phyloP scores from a whole-genome alignment of 2,797 vertebrate species.

The Threskiornis aethiopicus region DNA sequence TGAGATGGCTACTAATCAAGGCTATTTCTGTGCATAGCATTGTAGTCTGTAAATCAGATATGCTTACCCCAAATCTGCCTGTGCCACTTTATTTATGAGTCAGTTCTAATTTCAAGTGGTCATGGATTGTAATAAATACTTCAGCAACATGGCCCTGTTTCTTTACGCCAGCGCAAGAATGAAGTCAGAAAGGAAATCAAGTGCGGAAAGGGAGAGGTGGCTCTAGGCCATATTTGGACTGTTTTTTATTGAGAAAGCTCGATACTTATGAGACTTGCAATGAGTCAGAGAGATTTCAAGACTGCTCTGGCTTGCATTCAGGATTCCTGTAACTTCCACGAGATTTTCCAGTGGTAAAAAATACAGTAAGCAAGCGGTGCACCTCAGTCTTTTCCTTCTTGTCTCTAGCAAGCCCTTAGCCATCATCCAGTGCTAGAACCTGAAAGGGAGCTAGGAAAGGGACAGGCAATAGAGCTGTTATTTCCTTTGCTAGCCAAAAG shows the following conservation, averaged over 20 bases:
- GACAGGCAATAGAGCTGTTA: neutral
- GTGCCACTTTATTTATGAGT: neutral
- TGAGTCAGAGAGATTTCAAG: neutral
- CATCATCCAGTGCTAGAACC: neutral
- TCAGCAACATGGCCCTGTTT: neutral
- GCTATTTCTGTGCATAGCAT: neutral
- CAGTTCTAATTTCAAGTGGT: neutral
- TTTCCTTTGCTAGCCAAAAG: neutral
- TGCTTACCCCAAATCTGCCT: neutral
- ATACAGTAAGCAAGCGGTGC: neutral
- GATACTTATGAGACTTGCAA: neutral
- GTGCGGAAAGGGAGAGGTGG: neutral
- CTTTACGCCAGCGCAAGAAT: neutral
- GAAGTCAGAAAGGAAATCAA: neutral
- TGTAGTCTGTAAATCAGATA: conserved; percentile 9
- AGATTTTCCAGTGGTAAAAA: neutral
- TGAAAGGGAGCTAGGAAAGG: neutral
- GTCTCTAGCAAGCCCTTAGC: neutral
- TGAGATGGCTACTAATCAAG: neutral
- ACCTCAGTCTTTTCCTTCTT: neutral
- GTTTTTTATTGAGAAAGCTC: neutral
- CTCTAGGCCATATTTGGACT: neutral
- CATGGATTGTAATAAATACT: neutral
- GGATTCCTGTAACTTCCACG: neutral
- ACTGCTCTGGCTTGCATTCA: neutral